Percentiles rank a stretch among this genome's conserved stretches.
phyloP scores from a whole-genome alignment of 2,888 invertebrate species.

The Scaptomyza caliginosa region DNA sequence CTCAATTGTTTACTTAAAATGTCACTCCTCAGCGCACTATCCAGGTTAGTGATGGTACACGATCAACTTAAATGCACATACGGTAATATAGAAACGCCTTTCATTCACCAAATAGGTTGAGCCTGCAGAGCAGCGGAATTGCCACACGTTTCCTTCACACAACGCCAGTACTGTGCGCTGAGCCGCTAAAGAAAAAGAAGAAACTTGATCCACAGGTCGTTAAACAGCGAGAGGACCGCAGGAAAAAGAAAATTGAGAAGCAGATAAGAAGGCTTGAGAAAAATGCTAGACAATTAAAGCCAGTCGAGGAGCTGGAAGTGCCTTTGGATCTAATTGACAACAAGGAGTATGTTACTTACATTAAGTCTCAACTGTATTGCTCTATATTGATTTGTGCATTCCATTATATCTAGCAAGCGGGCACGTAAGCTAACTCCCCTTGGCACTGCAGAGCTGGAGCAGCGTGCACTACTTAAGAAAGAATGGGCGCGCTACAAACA shows the following conservation, averaged over 20 bases:
- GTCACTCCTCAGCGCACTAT: constrained; percentile 64
- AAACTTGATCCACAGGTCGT: constrained; percentile 92
- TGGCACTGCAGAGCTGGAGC: constrained; percentile 87
- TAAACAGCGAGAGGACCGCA: constrained; percentile 92
- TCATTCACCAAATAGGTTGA: constrained; percentile 50
- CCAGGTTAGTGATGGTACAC: constrained; percentile 56
- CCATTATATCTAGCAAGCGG: constrained; percentile 84
- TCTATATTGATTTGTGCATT: too few species aligned
- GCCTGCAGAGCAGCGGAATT: constrained; percentile 42
- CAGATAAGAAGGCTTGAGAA: constrained; percentile 92
- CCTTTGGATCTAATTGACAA: constrained; percentile 86
- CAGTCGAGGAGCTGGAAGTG: constrained; percentile 93
- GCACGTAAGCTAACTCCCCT: constrained; percentile 85
- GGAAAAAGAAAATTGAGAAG: constrained; percentile 93
- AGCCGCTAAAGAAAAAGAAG: constrained; percentile 96
- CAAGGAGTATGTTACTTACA: constrained; percentile 57
- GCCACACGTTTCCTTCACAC: constrained; percentile 65
- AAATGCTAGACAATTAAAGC: constrained; percentile 92
- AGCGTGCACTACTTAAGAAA: constrained; percentile 88
- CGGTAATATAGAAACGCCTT: neutral
- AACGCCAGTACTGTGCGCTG: constrained; percentile 85
- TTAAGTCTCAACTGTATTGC: too few species aligned
- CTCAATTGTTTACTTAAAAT: constrained; percentile 56
- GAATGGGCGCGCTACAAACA: constrained; percentile 90
- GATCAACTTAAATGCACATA: neutral